phyloP scores from a whole-genome alignment of 2,113 vertebrate species.

The Actenoides lindsayi region DNA sequence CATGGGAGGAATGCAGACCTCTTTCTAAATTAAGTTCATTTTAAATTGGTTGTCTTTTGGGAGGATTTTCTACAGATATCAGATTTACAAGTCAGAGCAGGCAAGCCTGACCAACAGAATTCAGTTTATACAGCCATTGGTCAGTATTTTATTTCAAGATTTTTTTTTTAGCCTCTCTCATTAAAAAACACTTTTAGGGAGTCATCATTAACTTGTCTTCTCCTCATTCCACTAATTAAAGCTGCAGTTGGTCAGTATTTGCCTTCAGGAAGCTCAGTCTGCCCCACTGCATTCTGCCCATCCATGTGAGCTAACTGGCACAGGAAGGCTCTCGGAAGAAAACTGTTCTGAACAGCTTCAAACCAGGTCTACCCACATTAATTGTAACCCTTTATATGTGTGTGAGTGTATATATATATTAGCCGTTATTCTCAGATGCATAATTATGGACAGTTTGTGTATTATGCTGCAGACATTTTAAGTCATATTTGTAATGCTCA shows the following conservation, averaged over 20 bases:
- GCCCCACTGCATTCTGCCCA: background rate
- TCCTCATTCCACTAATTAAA: background rate
- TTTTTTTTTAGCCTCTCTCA: background rate
- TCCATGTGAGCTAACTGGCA: background rate
- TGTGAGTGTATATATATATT: background rate
- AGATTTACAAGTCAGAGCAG: background rate
- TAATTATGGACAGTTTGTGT: background rate
- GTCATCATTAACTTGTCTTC: background rate
- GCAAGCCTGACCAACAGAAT: background rate
- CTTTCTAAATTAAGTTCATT: constrained; percentile 26
- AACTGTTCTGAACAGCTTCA: background rate
- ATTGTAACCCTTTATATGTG: background rate
- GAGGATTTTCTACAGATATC: constrained; percentile 21
- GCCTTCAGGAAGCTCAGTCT: constrained; percentile 11
- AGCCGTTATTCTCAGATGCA: background rate
- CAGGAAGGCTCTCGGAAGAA: background rate
- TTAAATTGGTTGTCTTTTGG: background rate
- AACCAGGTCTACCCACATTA: background rate
- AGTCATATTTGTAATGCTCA: background rate
- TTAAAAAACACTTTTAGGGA: background rate
- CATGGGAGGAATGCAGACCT: constrained; percentile 20
- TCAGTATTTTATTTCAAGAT: background rate
- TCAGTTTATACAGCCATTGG: background rate
- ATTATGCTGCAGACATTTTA: background rate
- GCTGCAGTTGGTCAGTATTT: constrained; percentile 36